These are phyloP conservation scores for Myotis brandtii DNA, from an alignment of 2,113 vertebrate species.

Conservation along the genomic window DNA sequence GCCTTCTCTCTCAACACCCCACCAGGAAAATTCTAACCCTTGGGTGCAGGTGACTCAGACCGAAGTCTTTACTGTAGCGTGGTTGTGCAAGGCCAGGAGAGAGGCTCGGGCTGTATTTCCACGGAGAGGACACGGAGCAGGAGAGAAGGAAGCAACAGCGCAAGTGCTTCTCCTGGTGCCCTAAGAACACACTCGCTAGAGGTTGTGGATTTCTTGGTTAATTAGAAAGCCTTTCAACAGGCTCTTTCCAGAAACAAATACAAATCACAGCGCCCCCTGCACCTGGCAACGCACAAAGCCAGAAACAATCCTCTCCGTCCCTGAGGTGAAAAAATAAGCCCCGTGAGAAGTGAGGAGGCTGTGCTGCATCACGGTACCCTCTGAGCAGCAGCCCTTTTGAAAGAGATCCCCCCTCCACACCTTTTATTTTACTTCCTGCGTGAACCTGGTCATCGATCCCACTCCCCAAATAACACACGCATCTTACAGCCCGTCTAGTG, in stretches of 20 bases:
- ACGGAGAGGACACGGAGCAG: neutral
- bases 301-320: neutral
- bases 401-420: neutral
- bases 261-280: neutral
- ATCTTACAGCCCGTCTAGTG: neutral
- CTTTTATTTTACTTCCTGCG: neutral
- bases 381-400: neutral
- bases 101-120: neutral
- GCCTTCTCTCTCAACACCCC: neutral
- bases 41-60: neutral
- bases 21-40: neutral
- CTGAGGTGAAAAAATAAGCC: too few relatives aligned
- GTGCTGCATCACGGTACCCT: neutral
- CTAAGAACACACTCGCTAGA: neutral
- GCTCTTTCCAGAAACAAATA: neutral
- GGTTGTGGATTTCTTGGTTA: neutral
- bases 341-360: neutral
- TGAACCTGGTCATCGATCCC: neutral
- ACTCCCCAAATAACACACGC: neutral
- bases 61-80: neutral
- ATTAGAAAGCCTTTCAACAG: slow-evolving; percentile 20
- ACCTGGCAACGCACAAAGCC: neutral
- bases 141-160: neutral
- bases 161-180: neutral
- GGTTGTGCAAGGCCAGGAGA: neutral